Evolutionary conservation across 2,888 invertebrate species (phyloP), one percentile per base, ranked within the genome.

Genomic region (Petrophora chlorosata): DNA sequence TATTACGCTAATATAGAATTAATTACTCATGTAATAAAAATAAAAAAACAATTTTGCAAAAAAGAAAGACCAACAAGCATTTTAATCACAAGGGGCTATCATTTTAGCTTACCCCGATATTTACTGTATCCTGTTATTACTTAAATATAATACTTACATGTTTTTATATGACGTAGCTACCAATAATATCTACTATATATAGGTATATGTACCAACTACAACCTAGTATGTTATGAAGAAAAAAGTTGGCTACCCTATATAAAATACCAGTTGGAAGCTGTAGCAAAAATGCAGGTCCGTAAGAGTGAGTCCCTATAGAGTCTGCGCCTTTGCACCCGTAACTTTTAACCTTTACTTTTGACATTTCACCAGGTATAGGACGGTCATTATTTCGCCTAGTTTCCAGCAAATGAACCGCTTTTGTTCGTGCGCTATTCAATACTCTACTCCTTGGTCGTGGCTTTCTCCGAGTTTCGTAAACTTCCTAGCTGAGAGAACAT

Each of bases 311-410:
- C 44, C 36, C 54, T 57, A 65, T 60, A 62, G 61, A 59, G 50
- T 40, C 62, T 61, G 58, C 61, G 60, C 62, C 64, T 61, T 57
- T 75, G 77, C 76, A 73, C 76, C 73, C 75, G 61, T 82, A 79
- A 82, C 82, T 73, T 85, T 83, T 85, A 82, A 85, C 85, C 85
- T 85, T 85, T 85, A 79, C 80, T 74, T 83, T 75, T 85, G 83
- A 84, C 85, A 85, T 88, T 85, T 85, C 71, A 76, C 72, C 63
- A 64, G 60, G 68, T 74, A 80, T 76, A 79, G 71, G 71, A 70
- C 75, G 76, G 76, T 81, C 82, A 83, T 84, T 84, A 87, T 84
- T 80, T 79, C 74, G 73, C 79, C 70, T 71, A 79, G 79, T 76
- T 81, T 79, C 76, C 65, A 81, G 75, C 75, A 85, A 86, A 85